Conservation (phyloP, 2,888 invertebrate species). For the Sepioteuthis lessoniana region DNA sequence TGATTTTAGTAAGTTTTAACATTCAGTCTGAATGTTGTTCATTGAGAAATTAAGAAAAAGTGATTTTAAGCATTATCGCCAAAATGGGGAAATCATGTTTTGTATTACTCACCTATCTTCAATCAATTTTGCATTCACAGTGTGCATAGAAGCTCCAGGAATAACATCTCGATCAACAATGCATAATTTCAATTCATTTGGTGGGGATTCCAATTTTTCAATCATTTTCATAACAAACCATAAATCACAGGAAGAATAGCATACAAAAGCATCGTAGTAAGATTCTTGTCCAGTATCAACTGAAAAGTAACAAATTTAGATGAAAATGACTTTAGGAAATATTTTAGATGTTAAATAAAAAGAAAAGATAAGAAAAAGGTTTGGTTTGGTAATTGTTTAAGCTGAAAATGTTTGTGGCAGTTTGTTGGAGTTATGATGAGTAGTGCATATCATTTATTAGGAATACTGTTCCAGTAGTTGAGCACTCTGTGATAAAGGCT, state of each 20-base stretch:
- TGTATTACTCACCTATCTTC: conserved; percentile 63
- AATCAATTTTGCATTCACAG: conserved; percentile 68
- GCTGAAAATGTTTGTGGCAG: too few relatives aligned
- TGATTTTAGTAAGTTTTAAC: too few relatives aligned
- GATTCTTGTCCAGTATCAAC: conserved; percentile 58
- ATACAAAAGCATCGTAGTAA: conserved; percentile 71
- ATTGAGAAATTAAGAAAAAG: too few relatives aligned
- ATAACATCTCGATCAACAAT: conserved; percentile 69
- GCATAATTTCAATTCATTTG: conserved; percentile 65
- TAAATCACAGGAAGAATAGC: conserved; percentile 66
- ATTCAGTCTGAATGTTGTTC: too few relatives aligned
- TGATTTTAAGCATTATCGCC: too few relatives aligned
- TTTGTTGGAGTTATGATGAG: too few relatives aligned
- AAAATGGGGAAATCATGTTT: too few relatives aligned
- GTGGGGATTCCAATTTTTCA: conserved; percentile 59
- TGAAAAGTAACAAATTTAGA: conserved; percentile 52
- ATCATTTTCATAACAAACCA: conserved; percentile 68
- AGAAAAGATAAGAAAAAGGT: not conserved
- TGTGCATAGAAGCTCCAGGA: conserved; percentile 65
- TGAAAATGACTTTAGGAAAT: not conserved
- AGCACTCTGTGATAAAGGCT: too few relatives aligned
- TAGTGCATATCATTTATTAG: too few relatives aligned
- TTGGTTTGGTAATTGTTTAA: too few relatives aligned
- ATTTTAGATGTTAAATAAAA: not conserved
- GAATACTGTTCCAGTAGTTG: too few relatives aligned